Base-by-base conservation (phyloP, 2,797 vertebrate species). In the Ammospiza maritima region DNA sequence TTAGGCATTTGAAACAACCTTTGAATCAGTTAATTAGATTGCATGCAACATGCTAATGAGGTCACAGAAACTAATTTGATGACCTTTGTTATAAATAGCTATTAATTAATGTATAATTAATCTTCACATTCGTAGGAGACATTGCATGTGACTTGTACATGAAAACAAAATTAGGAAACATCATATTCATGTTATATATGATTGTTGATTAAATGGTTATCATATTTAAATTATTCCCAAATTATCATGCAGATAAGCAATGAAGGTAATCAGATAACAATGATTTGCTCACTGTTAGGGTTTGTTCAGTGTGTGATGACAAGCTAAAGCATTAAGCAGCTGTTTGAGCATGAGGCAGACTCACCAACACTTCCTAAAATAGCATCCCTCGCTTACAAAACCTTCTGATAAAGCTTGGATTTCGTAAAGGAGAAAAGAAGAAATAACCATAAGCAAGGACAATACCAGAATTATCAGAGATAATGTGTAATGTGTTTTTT, bases 81-180 rank as follows among this genome's bases (percentile, higher is more conserved):
- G 84, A 93, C 89, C 82, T 92, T 89, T 75, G 74, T 74, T 93
- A 93, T 76, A 96, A 96, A 93, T 79, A 89, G 58, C 60, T 81
- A 90, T 81, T 92, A 91, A 93, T 89, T 94, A 83, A 69, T 42
- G 42, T 72, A 47, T 58, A 83, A 85, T 94, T 91, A 94, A 93
- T 91, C 89, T 85, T 66, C 76, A 60, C 60, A 47, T 91, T 84
- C 73, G 64, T 32, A 2, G 3, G 56, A 89, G 56, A 32, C 51
- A 22, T 78, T 16, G 26, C 73, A 50, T 66, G 51, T 1, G 15
- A 85, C 27, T 48, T 42, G 58, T 84, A 91, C 73, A 64, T 48
- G 85, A 66, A 85, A 91, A 88, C 23, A 42, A 51, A 95, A 95
- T 94, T 84, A 94, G 64, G 11, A 75, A 62, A 22, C 73, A 84